Evolutionary conservation across 2,797 vertebrate species (phyloP).

Genomic region (Setipinna tenuifilis): DNA sequence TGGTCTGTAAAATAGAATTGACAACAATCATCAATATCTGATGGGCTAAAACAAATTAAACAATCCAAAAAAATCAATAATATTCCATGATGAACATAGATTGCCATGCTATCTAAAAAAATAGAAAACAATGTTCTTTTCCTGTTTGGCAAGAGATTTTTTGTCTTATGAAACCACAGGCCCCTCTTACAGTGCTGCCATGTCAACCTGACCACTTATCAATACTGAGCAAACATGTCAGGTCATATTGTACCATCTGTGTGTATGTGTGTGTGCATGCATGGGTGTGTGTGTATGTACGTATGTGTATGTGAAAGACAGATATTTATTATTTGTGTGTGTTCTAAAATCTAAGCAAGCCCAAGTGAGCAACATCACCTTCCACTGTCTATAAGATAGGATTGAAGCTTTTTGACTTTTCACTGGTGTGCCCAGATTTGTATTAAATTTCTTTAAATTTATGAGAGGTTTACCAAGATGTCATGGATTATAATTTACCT

Average conservation of each 20-base stretch:
- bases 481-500: no score
- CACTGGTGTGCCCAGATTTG: not conserved
- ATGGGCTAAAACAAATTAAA: not conserved
- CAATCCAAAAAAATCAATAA: not conserved
- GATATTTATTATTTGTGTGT: not conserved
- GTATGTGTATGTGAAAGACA: not conserved
- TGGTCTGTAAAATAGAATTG: not conserved
- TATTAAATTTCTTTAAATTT: not conserved
- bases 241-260: not conserved
- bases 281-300: slow-evolving; percentile 3
- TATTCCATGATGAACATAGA: not conserved
- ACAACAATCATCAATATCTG: not conserved
- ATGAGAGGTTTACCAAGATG: not conserved
- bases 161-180: not conserved
- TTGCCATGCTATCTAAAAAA: not conserved
- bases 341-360: not conserved
- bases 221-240: not conserved
- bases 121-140: not conserved
- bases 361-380: not conserved
- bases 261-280: not conserved
- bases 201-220: not conserved
- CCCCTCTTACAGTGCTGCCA: not conserved
- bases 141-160: not conserved
- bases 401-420: slow-evolving; percentile 32
- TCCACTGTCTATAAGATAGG: not conserved